phyloP scores from a whole-genome alignment of 2,888 invertebrate genomes.

The Tuberolachnus salignus region DNA sequence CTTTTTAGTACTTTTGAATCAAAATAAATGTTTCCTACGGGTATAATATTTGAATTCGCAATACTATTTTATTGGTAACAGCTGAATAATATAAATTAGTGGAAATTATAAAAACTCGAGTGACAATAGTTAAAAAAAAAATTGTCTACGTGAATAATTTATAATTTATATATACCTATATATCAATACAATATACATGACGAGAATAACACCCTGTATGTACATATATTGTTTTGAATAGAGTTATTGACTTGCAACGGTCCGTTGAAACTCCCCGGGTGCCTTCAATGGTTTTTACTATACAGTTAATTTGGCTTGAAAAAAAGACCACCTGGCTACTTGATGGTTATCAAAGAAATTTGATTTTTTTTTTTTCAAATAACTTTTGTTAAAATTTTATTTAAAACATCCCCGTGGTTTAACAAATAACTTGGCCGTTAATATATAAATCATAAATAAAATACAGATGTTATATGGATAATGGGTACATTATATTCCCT shows the following conservation, averaged over 20 bases:
- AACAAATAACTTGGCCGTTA: too few species aligned
- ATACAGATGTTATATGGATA: too few species aligned
- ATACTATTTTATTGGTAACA: too few species aligned
- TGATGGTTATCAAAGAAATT: conserved; percentile 4
- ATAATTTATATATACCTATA: too few species aligned
- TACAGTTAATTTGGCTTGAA: not conserved
- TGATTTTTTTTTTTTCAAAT: conserved; percentile 3
- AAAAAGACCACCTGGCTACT: not conserved
- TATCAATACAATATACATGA: not conserved
- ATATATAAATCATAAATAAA: too few species aligned
- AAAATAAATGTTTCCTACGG: too few species aligned
- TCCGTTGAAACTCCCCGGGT: not conserved
- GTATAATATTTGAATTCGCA: too few species aligned
- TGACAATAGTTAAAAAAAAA: not conserved
- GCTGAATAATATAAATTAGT: too few species aligned
- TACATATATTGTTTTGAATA: not conserved
- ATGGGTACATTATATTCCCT: too few species aligned
- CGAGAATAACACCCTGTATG: not conserved
- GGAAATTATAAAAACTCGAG: not conserved
- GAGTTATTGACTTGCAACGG: not conserved
- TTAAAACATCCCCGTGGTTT: not conserved
- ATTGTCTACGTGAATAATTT: not conserved
- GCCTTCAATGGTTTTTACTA: conserved; percentile 1
- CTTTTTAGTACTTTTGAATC: too few species aligned
- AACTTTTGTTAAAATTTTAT: not conserved